Base-by-base conservation (phyloP, 2,113 vertebrate genomes). In the Sinosuthora webbiana region DNA sequence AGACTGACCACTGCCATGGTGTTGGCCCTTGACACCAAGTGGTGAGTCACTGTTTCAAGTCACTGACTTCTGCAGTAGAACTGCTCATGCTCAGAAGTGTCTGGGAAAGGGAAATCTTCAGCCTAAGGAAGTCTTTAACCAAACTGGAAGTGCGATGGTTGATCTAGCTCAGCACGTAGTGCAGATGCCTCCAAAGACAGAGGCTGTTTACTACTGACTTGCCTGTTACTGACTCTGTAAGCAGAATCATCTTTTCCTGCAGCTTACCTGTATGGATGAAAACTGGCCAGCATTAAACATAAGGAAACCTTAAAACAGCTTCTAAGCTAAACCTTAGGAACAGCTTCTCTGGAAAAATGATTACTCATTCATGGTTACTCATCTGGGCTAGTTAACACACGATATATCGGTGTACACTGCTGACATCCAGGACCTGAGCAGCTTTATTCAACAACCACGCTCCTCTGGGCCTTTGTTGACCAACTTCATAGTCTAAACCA, bases 101-200 rank as follows among this genome's bases (percentile, higher is more conserved):
- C 75, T 73, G 53, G 73, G 65, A 84, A 52, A 68, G 44, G 19
- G 44, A 69, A 52, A 22, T 42, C 15, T 90, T 90, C 50, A 74
- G 55, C 13, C 50, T 53, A 83, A 83, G 41, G 31, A 94, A 90
- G 76, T 13, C 30, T 42, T 87, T 55, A 18, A 11, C 53, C 31
- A 22, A 11, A 10, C 1, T 41, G 25, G 50, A 84, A 70, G 53
- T 15, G 25, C 0, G 19, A 68, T 11, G 42, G 37, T 70, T 1
- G 1, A 18, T 88, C 45, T 71, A 81, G 28, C 22, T 75, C 57
- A 45, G 68, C 15, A 42, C 0, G 0, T 4, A 67, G 50, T 3
- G 19, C 45, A 70, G 71, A 31, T 25, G 30, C 44, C 50, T 57
- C 45, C 33, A 22, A 27, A 73, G 53, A 41, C 1, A 27, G 0